Base-by-base conservation (phyloP, 1,140 invertebrate species). In the Melitaea cinxia region DNA sequence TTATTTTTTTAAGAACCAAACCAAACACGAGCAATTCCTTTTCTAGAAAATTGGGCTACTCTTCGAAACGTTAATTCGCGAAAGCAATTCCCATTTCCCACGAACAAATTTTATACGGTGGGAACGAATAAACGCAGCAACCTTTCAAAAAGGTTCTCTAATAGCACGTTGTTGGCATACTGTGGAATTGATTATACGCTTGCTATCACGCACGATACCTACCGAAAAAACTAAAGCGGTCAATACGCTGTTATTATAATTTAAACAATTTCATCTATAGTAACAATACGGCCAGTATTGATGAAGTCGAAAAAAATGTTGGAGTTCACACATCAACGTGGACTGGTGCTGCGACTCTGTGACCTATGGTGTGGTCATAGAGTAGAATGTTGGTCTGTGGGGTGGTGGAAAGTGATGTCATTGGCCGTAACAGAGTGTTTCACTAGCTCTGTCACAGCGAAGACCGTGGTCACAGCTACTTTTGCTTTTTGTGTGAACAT, bases 401-500 rank as follows among this genome's bases (percentile, higher is more conserved):
- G 67, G 64, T 68, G 70, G 73, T 80, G 73, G 72, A 74, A 68
- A 78, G 77, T 78, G 79, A 80, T 79, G 80, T 82, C 82, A 82
- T 81, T 87, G 82, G 80, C 81, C 75, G 75, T 73, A 77, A 75
- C 59, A 72, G 73, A 77, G 71, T 78, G 77, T 61, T 76, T 72
- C 72, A 79, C 76, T 83, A 68, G 77, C 74, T 76, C 79, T 83
- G 82, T 79, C 75, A 76, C n/a, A n/a, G n/a, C n/a, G n/a, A n/a
- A n/a, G n/a, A n/a, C n/a, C n/a, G n/a, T n/a, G n/a, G n/a, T n/a
- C n/a, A n/a, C 75, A 72, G 77, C 77, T 80, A 81, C 81, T 85
- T 88, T 88, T 85, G 79, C 82, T 86, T 85, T 88, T 83, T 72
- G 76, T 82, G 74, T 72, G 80, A 77, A 82, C 78, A 79, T 76